Evolutionary conservation across 2,113 vertebrate species (phyloP), one percentile per base, ranked within the genome.

Genomic region (Cyphomyrus plagiostoma): DNA sequence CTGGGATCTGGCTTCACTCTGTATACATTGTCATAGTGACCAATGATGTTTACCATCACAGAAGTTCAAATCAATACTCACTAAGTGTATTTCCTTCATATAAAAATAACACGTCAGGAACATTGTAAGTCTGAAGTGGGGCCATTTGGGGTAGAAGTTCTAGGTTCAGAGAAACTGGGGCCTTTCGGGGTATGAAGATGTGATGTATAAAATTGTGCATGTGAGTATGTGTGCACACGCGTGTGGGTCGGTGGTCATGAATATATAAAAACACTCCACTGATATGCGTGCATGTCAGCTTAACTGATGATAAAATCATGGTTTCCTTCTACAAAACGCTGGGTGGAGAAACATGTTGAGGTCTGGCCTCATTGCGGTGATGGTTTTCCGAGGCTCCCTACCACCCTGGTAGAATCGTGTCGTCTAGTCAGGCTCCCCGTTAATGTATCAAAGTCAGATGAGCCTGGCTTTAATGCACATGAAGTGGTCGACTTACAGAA

Each of bases 261-360:
- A 35, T 13, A 53, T 11, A 52, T 26, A 52, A 50, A 86, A 35
- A 86, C 23, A 2, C 9, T 1, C n/a, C 2, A 86, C 85, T 52
- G 46, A 26, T 53, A 26, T 86, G 49, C n/a, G 2, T 53, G 23
- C 26, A 86, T 49, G 74, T 86, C 50, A 53, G 30, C 49, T 26
- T 17, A 39, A 49, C 70, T 83, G 45, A 23, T 53, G 49, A 82
- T 48, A 56, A 62, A 89, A 74, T 50, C 74, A 56, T 35, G 21
- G 70, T 89, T n/a, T 89, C 88, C 35, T 15, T 82, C 26, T 89
- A 52, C 45, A 50, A 35, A 70, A 30, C 50, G 19, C 39, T 89
- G 88, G 49, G 88, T 82, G 88, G 88, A 82, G 88, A 49, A 82
- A 53, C 74, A 53, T 74, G 66, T 26, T 50, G 66, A 42, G 35